Evolutionary conservation across 2,113 vertebrate species (phyloP).

Genomic region (Pollachius pollachius): DNA sequence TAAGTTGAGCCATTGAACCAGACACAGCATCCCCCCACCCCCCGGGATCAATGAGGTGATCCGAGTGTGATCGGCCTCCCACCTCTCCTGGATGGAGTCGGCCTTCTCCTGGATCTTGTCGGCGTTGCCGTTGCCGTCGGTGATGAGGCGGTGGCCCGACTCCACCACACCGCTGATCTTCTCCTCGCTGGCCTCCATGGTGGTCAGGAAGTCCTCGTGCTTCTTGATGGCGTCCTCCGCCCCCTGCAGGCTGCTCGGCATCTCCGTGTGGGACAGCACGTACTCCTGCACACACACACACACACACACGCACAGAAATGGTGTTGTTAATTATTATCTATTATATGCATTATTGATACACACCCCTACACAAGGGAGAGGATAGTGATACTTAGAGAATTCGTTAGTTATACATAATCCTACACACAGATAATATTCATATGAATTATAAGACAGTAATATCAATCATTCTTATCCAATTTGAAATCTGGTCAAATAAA

Average conservation of each 20-base stretch:
- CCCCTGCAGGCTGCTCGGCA: slow-evolving; percentile 84
- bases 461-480: no score
- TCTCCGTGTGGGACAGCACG: slow-evolving; percentile 87
- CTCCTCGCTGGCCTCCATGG: slow-evolving; percentile 91
- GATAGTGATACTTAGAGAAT: not conserved
- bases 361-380: not conserved
- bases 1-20: not conserved
- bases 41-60: no score
- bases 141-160: slow-evolving; percentile 82
- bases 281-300: slow-evolving; percentile 80
- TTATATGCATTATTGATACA: not conserved
- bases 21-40: not conserved
- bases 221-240: slow-evolving; percentile 90
- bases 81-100: slow-evolving; percentile 90
- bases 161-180: slow-evolving; percentile 85
- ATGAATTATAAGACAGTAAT: no score
- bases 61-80: no score
- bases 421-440: no score
- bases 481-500: no score
- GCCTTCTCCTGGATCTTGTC: slow-evolving; percentile 92
- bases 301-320: not conserved
- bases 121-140: slow-evolving; percentile 77
- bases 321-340: not conserved
- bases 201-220: slow-evolving; percentile 90
- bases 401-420: no score